phyloP scores from a whole-genome alignment of 92 coral and sea anemone species.

The Heliopora coerulea region DNA sequence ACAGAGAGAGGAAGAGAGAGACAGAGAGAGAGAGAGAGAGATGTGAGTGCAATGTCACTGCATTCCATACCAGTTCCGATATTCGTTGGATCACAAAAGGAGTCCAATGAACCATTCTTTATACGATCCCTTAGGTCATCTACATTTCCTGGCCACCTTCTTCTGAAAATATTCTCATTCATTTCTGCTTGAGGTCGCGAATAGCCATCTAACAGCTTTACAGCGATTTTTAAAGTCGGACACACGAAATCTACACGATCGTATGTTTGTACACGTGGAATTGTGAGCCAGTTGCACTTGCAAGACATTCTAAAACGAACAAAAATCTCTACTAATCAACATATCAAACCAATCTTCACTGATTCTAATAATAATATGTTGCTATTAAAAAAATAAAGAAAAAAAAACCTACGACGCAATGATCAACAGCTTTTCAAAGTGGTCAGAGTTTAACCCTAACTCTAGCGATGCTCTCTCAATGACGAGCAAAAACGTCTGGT shows the following conservation, averaged over 20 bases:
- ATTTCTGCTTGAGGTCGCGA: constrained; percentile 1
- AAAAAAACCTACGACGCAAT: too few species aligned
- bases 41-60: too few species aligned
- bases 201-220: neutral
- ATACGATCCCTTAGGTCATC: neutral
- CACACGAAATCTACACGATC: constrained; percentile 1
- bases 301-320: neutral
- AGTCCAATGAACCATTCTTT: neutral
- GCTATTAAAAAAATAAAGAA: too few species aligned
- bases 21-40: too few species aligned
- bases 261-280: neutral
- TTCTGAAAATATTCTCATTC: constrained; percentile 26
- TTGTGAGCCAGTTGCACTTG: constrained; percentile 6
- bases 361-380: too few species aligned
- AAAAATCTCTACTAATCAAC: too few species aligned
- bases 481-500: too few species aligned
- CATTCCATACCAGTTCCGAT: neutral
- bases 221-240: constrained; percentile 4
- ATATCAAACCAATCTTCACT: too few species aligned
- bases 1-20: too few species aligned
- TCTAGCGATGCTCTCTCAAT: too few species aligned
- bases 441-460: too few species aligned
- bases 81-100: constrained; percentile 20
- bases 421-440: too few species aligned
- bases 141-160: constrained; percentile 7